Evolutionary conservation across 2,797 vertebrate genomes (phyloP).

Genomic region (Pangasius larnaudii): DNA sequence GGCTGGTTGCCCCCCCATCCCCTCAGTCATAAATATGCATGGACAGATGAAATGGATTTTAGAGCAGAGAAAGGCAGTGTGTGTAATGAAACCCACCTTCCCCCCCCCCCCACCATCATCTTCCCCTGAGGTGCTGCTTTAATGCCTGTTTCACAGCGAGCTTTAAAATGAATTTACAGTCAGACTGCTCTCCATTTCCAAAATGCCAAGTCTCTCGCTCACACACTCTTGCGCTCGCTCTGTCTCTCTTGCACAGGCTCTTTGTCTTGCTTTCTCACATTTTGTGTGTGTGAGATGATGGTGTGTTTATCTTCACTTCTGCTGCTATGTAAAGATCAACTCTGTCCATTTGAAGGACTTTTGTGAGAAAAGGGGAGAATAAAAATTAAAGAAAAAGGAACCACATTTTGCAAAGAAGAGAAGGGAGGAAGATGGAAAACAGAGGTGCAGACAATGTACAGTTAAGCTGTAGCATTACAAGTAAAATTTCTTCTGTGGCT

Average conservation of each 20-base stretch:
- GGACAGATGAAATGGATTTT: slow-evolving; percentile 70
- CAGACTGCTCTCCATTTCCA: slow-evolving; percentile 77
- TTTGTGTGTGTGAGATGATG: neutral
- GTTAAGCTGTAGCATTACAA: neutral
- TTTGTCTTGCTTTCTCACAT: neutral
- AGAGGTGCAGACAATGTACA: neutral
- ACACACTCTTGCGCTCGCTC: neutral
- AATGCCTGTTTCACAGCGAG: slow-evolving; percentile 77
- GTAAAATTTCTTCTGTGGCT: neutral
- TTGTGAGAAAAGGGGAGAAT: neutral
- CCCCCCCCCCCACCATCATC: slow-evolving; percentile 25
- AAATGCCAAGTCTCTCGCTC: slow-evolving; percentile 52
- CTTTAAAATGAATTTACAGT: slow-evolving; percentile 79
- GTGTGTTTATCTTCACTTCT: neutral
- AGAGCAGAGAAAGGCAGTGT: slow-evolving; percentile 67
- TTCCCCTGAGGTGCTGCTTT: slow-evolving; percentile 74
- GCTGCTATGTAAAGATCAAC: neutral
- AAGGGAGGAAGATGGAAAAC: neutral
- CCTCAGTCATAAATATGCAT: slow-evolving; percentile 84
- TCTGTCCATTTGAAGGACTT: neutral
- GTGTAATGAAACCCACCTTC: slow-evolving; percentile 67
- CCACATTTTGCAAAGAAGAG: neutral
- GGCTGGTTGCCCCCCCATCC: slow-evolving; percentile 65
- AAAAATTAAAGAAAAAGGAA: neutral
- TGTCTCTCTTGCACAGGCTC: neutral